Evolutionary conservation across 2,113 vertebrate species (phyloP).

Genomic region (Oenanthe melanoleuca): DNA sequence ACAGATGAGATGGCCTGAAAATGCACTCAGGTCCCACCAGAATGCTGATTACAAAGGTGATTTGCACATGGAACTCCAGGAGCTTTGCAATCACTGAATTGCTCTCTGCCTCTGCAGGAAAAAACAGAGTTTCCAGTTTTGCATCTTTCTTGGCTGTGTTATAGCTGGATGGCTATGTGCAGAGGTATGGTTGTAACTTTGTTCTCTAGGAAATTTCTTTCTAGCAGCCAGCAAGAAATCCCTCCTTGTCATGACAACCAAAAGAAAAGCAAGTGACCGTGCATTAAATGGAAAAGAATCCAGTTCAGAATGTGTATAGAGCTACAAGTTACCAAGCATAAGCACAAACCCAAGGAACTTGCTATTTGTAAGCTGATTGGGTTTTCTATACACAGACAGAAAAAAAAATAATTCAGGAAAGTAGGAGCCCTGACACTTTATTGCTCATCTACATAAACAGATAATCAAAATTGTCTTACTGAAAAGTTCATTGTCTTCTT

Average conservation of each 20-base stretch:
- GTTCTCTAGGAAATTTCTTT: conserved; percentile 10
- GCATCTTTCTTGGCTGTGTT: not conserved
- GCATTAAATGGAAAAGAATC: conserved; percentile 69
- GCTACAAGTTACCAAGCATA: conserved; percentile 76
- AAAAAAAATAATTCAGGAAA: not conserved
- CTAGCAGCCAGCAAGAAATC: conserved; percentile 71
- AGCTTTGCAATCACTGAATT: not conserved
- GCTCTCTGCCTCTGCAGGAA: not conserved
- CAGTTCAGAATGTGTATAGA: conserved; percentile 76
- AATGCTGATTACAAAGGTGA: not conserved
- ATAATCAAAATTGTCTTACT: not conserved
- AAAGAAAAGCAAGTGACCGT: conserved; percentile 71
- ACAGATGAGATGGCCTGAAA: not conserved
- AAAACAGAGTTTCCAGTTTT: not conserved
- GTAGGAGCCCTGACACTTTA: not conserved
- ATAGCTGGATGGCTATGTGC: not conserved
- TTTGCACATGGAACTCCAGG: not conserved
- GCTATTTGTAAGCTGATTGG: conserved; percentile 1
- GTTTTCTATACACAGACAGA: not conserved
- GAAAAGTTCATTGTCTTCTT: not conserved
- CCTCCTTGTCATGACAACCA: conserved; percentile 78
- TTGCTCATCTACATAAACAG: not conserved
- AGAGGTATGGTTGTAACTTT: not conserved
- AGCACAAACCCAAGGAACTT: conserved; percentile 79
- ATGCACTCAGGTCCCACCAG: not conserved